Conservation (phyloP, 2,888 invertebrate genomes). For the Athalia cordata region DNA sequence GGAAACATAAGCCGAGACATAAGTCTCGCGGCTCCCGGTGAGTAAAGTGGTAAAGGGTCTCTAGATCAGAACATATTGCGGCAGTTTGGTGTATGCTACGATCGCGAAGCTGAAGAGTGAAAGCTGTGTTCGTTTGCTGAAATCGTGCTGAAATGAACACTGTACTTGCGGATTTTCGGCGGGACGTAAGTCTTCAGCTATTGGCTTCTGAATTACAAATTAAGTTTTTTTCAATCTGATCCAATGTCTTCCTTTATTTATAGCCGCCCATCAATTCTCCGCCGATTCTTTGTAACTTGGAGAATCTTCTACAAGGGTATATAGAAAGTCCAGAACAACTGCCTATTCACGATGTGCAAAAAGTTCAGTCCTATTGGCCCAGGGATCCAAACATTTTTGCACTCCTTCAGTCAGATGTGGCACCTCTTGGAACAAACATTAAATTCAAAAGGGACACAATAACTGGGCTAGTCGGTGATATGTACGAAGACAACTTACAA, state of each 20-base stretch:
- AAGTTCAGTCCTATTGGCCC: slow-evolving; percentile 81
- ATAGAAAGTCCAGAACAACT: slow-evolving; percentile 81
- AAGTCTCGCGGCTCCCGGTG: no score
- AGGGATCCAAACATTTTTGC: slow-evolving; percentile 76
- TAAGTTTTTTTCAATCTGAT: neutral
- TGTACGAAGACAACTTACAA: slow-evolving; percentile 78
- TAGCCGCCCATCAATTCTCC: slow-evolving; percentile 75
- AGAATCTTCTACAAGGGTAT: slow-evolving; percentile 80
- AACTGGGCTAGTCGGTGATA: slow-evolving; percentile 85
- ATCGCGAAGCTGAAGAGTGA: no score
- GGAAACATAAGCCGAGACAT: no score
- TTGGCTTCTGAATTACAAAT: neutral
- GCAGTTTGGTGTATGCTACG: no score
- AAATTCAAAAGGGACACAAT: slow-evolving; percentile 82
- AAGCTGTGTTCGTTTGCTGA: no score
- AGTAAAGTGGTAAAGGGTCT: no score
- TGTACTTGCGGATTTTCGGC: no score
- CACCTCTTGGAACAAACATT: slow-evolving; percentile 75
- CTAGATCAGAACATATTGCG: no score
- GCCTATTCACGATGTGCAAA: slow-evolving; percentile 83
- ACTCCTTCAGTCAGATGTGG: slow-evolving; percentile 74
- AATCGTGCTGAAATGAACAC: no score
- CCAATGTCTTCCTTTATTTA: slow-evolving; percentile 33
- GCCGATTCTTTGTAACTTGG: slow-evolving; percentile 81
- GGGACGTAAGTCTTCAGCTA: no score